Percentiles rank a stretch among this genome's conserved stretches.
phyloP scores from a whole-genome alignment of 2,888 invertebrate genomes.

The Cephus rjabovi region DNA sequence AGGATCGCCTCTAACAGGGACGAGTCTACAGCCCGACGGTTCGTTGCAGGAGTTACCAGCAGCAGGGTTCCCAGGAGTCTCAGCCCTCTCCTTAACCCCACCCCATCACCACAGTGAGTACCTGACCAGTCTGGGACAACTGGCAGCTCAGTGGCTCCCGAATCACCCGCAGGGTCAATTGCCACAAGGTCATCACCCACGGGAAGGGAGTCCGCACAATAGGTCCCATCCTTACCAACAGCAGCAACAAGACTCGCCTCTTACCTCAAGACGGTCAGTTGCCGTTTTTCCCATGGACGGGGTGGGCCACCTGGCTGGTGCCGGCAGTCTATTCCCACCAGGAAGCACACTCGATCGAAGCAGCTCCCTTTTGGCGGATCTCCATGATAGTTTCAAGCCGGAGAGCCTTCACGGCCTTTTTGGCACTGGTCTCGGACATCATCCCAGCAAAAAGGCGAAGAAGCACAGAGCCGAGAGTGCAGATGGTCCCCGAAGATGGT shows the following conservation, averaged over 20 bases:
- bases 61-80: constrained; percentile 63
- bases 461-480: constrained; percentile 48
- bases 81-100: constrained; percentile 83
- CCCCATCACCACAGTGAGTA: constrained; percentile 74
- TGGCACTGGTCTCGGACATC: constrained; percentile 43
- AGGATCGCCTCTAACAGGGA: constrained; percentile 53
- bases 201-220: constrained; percentile 56
- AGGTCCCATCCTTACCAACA: constrained; percentile 42
- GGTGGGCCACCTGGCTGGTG: constrained; percentile 46
- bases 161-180: constrained; percentile 51
- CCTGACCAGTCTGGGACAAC: constrained; percentile 61
- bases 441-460: constrained; percentile 54
- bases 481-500: constrained; percentile 54
- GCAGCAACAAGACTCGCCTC: constrained; percentile 35
- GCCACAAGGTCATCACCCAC: constrained; percentile 47
- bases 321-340: constrained; percentile 52
- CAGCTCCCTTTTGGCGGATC: constrained; percentile 51
- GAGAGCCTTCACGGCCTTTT: constrained; percentile 59
- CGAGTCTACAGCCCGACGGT: constrained; percentile 50
- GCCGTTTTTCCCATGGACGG: constrained; percentile 57
- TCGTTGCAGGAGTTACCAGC: constrained; percentile 62
- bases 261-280: constrained; percentile 29
- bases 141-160: constrained; percentile 61
- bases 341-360: constrained; percentile 50
- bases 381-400: constrained; percentile 61